phyloP scores from a whole-genome alignment of 2,888 invertebrate genomes.

The Papilio gigon region DNA sequence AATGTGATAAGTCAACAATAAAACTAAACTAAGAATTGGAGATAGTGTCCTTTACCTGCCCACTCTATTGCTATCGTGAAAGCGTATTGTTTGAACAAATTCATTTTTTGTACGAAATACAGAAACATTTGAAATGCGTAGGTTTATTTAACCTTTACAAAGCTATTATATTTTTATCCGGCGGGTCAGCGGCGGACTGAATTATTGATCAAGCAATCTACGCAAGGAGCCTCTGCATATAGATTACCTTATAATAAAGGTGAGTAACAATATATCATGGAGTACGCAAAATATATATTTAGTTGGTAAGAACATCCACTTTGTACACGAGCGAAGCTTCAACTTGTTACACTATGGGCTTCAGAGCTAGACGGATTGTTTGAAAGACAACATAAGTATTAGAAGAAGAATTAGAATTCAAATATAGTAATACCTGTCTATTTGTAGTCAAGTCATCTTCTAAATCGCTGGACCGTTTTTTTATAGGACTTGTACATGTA shows the following conservation, averaged over 20 bases:
- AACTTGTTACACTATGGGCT: no score
- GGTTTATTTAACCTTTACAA: conserved; percentile 6
- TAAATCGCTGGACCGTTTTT: no score
- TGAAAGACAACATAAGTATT: no score
- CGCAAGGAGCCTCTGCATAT: conserved; percentile 7
- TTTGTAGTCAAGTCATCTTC: no score
- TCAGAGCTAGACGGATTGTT: no score
- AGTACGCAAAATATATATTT: background rate
- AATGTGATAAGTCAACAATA: no score
- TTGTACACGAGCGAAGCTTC: no score
- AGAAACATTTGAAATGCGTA: background rate
- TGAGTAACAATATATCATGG: conserved; percentile 1
- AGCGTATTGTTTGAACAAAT: background rate
- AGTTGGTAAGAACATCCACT: background rate
- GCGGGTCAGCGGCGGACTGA: conserved; percentile 10
- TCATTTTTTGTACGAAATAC: background rate
- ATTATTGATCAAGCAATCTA: conserved; percentile 11
- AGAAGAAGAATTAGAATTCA: no score
- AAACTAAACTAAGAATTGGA: no score
- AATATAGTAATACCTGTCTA: no score
- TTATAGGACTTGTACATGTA: no score
- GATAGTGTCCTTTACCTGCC: no score
- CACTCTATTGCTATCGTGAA: background rate
- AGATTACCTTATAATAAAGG: conserved; percentile 15
- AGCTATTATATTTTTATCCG: conserved; percentile 12